Percentiles rank a stretch among this genome's conserved stretches.
Evolutionary conservation across 1,140 invertebrate species (phyloP).

Genomic region (Drosophila pallidifrons): DNA sequence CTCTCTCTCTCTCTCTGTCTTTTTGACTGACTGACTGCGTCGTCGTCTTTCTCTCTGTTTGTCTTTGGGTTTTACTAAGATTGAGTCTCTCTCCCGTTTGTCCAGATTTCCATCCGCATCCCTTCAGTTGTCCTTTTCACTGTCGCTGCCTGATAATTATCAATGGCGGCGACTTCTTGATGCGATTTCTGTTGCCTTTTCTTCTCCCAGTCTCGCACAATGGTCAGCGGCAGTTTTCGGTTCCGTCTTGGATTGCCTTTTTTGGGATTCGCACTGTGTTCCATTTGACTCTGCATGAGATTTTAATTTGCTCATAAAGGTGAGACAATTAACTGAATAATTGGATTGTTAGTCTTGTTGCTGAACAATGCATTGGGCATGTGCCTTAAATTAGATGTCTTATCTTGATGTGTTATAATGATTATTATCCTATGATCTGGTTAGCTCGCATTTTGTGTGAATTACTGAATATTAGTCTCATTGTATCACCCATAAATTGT

Average conservation of each 20-base stretch:
- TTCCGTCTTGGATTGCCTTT: constrained; percentile 1
- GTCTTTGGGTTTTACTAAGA: constrained; percentile 67
- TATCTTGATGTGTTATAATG: constrained; percentile 1
- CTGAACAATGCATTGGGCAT: constrained; percentile 58
- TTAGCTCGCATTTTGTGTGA: constrained; percentile 36
- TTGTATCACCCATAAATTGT: too few relatives aligned
- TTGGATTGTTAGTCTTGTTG: constrained; percentile 69
- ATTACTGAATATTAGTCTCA: neutral
- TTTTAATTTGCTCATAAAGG: constrained; percentile 83
- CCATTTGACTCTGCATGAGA: constrained; percentile 76
- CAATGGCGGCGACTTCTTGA: constrained; percentile 80
- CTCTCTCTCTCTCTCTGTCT: neutral
- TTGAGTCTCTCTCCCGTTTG: constrained; percentile 44
- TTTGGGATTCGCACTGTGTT: constrained; percentile 34
- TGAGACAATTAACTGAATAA: constrained; percentile 83
- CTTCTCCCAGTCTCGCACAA: constrained; percentile 47
- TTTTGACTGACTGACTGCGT: neutral
- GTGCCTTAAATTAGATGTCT: constrained; percentile 38
- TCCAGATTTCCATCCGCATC: constrained; percentile 25
- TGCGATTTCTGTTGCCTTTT: constrained; percentile 71
- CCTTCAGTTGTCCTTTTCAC: neutral
- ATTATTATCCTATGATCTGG: constrained; percentile 48
- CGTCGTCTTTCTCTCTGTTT: constrained; percentile 51
- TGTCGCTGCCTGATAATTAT: constrained; percentile 60
- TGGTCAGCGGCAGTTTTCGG: constrained; percentile 37